Base-by-base conservation (phyloP, 2,113 vertebrate genomes). In the Xiphophorus hellerii region DNA sequence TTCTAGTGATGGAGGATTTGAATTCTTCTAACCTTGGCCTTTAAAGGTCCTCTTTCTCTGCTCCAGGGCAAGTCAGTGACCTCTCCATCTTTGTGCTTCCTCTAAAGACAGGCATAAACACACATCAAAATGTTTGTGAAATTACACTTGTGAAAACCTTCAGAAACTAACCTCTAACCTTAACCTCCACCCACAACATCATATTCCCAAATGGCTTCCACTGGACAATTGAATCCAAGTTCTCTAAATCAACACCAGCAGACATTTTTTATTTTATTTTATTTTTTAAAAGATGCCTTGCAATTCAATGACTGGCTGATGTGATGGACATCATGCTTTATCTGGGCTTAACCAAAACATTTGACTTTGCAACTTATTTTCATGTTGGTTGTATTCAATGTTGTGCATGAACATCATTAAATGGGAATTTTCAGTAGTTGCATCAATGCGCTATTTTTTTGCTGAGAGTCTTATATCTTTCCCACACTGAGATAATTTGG, bases 81-180 rank as follows among this genome's bases (percentile, higher is more conserved):
- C 88, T 83, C 85, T 77, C 33, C 73, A 75, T 85, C 39, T 72
- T 71, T 28, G 29, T 28, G 48, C 35, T 62, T 67, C 37, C 60
- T 74, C 71, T 67, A 42, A 73, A 77, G 73, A 77, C 69, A 71
- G 67, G 74, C 72, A 74, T 25, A 71, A n/a, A 71, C 61, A 84
- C 42, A 77, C 67, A 86, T 25, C 3, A 62, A 69, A 62, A 58
- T 48, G 17, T 63, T 63, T 78, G 74, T 73, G 48, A 78, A 76
- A 87, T 83, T 78, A 84, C 63, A 66, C 66, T 81, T 66, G 35
- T 75, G 77, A 87, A 77, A 67, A 78, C 60, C 51, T 81, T 90
- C 64, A 70, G 39, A 76, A 62, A 66, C 62, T 71, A 48, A 80
- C 82, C 76, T 88, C 78, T 80, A 28, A 73, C 76, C 75, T 10